phyloP scores from a whole-genome alignment of 2,888 invertebrate species.

The Cistogaster globosa region DNA sequence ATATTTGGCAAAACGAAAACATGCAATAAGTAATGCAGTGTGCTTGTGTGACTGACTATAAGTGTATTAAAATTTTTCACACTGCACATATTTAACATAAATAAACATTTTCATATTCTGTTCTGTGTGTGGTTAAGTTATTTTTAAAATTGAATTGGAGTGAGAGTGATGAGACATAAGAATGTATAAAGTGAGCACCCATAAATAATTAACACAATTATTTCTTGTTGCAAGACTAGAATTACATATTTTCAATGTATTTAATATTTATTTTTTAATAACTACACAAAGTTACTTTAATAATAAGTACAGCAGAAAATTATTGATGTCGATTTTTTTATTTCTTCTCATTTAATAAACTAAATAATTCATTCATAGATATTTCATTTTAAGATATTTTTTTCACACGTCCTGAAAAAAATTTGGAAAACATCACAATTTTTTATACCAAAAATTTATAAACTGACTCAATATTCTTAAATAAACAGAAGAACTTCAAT shows the following conservation, averaged over 20 bases:
- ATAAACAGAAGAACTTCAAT: too few species aligned
- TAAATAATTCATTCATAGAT: too few species aligned
- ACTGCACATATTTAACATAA: background rate
- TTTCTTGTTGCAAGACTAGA: background rate
- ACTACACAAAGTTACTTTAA: background rate
- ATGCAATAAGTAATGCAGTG: slow-evolving; percentile 58
- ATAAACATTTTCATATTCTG: background rate
- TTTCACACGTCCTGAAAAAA: too few species aligned
- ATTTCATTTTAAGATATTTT: too few species aligned
- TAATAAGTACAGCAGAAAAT: background rate
- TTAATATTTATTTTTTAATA: slow-evolving; percentile 5
- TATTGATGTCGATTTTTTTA: too few species aligned
- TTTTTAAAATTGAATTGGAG: slow-evolving; percentile 14
- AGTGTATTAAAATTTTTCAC: background rate
- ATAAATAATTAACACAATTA: slow-evolving; percentile 27
- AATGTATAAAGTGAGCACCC: slow-evolving; percentile 17
- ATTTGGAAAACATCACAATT: too few species aligned
- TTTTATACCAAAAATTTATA: too few species aligned
- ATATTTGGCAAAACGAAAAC: slow-evolving; percentile 55
- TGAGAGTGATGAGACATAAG: background rate
- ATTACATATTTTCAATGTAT: too few species aligned
- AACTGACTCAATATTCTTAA: too few species aligned
- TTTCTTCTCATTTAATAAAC: too few species aligned
- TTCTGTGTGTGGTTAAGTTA: slow-evolving; percentile 18
- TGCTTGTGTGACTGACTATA: background rate